Percentiles rank a stretch among this genome's conserved stretches.
These are phyloP conservation scores for Copidosoma floridanum DNA, from an alignment of 1,140 invertebrate species.

Conservation along the genomic window DNA sequence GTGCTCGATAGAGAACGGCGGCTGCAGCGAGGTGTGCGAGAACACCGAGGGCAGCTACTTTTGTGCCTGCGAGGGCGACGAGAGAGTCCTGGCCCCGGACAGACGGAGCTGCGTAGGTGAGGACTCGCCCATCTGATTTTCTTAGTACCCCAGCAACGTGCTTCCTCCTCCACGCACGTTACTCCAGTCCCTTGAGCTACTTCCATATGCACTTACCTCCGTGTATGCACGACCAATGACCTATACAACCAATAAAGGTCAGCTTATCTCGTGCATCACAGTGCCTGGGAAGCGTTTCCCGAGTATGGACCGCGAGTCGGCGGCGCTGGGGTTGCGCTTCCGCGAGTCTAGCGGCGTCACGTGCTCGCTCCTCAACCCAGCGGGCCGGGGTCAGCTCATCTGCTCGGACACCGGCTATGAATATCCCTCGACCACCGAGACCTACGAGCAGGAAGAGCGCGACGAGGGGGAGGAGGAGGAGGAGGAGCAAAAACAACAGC, in stretches of 20 bases:
- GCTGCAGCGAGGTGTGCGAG: constrained; percentile 67
- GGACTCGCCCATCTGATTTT: constrained; percentile 11
- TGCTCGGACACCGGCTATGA: constrained; percentile 40
- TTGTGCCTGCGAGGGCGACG: constrained; percentile 59
- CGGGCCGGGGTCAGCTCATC: constrained; percentile 48
- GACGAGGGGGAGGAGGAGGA: not conserved
- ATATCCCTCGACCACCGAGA: not conserved
- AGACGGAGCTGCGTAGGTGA: constrained; percentile 50
- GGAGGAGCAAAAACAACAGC: not conserved
- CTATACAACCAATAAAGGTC: too few relatives aligned
- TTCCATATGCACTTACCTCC: too few relatives aligned
- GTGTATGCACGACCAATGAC: too few relatives aligned
- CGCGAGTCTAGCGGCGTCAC: constrained; percentile 11
- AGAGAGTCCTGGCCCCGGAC: constrained; percentile 46
- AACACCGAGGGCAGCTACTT: constrained; percentile 67
- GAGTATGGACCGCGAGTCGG: constrained; percentile 3
- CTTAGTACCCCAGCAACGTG: too few relatives aligned
- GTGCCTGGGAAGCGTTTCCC: constrained; percentile 9
- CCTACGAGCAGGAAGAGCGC: not conserved
- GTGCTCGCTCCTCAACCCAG: constrained; percentile 47
- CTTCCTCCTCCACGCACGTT: too few relatives aligned
- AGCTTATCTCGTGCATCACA: too few relatives aligned
- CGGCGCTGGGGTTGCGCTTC: not conserved
- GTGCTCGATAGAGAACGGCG: constrained; percentile 65
- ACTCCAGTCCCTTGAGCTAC: too few relatives aligned